Conservation (phyloP, 2,113 vertebrate species). For the Mohoua ochrocephala region DNA sequence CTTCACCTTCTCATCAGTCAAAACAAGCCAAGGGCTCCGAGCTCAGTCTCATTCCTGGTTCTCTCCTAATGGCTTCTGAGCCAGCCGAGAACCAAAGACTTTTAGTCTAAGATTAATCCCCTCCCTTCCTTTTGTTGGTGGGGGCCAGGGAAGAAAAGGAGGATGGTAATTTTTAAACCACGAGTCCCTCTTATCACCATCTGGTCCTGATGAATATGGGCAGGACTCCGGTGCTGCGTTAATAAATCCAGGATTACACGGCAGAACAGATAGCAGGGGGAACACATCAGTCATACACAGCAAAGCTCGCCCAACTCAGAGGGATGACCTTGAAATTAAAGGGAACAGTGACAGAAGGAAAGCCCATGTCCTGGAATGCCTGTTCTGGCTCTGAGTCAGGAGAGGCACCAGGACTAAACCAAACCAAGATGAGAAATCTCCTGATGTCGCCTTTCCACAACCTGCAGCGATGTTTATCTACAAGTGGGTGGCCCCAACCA, state of each 20-base stretch:
- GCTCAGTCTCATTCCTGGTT: not conserved
- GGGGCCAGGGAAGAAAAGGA: not conserved
- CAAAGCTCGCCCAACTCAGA: not conserved
- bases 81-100: not conserved
- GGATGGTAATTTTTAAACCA: not conserved
- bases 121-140: not conserved
- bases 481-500: not conserved
- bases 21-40: not conserved
- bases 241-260: not conserved
- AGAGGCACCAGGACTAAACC: not conserved
- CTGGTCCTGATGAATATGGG: not conserved
- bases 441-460: not conserved
- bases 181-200: not conserved
- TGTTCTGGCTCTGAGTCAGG: not conserved
- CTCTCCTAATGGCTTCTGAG: not conserved
- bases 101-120: not conserved
- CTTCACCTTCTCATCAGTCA: not conserved
- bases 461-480: not conserved
- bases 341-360: not conserved
- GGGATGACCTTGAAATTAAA: not conserved
- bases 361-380: accelerated
- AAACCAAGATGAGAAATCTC: not conserved
- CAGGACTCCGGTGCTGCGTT: not conserved
- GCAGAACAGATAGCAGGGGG: not conserved
- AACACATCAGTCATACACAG: not conserved